These are phyloP conservation scores for Trichonephila clavata DNA, from an alignment of 1,140 invertebrate genomes.

Conservation along the genomic window DNA sequence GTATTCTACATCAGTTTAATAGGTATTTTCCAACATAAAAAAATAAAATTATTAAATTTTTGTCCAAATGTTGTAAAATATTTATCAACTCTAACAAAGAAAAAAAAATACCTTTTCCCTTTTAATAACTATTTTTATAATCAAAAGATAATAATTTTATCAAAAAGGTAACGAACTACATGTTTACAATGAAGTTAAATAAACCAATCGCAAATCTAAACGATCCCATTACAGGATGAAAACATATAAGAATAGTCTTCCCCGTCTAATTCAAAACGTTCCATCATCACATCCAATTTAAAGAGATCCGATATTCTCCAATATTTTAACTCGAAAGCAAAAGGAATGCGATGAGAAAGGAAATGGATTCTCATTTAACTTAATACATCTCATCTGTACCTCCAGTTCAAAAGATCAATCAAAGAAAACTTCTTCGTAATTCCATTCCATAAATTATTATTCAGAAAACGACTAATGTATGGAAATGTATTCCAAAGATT, in stretches of 20 bases:
- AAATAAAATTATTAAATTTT: too few relatives aligned
- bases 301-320: neutral
- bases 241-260: neutral
- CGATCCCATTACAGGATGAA: neutral
- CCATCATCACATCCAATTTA: neutral
- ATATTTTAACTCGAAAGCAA: neutral
- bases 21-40: too few relatives aligned
- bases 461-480: slow-evolving; percentile 31
- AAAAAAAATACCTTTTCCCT: too few relatives aligned
- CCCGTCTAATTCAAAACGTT: neutral
- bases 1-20: too few relatives aligned
- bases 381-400: neutral
- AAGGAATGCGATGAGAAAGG: neutral
- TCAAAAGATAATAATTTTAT: neutral
- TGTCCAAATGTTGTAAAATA: too few relatives aligned
- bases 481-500: neutral
- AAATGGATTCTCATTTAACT: neutral
- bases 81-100: too few relatives aligned
- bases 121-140: too few relatives aligned
- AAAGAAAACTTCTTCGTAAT: slow-evolving; percentile 15
- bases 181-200: neutral
- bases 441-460: neutral
- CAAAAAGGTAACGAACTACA: neutral
- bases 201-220: neutral
- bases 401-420: neutral